Evolutionary conservation across 2,113 vertebrate genomes (phyloP), one percentile per base, ranked within the genome.

Genomic region (Psephotus haematonotus): DNA sequence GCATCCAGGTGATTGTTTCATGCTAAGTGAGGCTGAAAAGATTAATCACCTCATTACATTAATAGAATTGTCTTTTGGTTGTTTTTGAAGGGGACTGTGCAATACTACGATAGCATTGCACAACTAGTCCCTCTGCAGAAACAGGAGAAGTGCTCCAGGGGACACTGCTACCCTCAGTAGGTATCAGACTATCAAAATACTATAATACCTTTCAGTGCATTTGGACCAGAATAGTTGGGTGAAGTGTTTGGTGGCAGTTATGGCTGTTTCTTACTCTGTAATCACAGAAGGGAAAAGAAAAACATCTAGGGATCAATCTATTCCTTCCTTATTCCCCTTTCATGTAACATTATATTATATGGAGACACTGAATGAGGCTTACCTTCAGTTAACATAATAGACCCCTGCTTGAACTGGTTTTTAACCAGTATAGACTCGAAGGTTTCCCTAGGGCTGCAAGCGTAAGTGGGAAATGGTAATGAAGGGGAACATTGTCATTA

Each of bases 1-100:
- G 31, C 25, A 75, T 88, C 57, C 67, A 90, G 57, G 62, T 93
- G 92, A 53, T 94, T 91, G 49, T 92, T 93, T 80, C 69, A 81
- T 86, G 70, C 65, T 80, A 90, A 88, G 55, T 88, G 71, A 86
- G 71, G 59, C 81, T 90, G 67, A 94, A 90, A 75, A 77, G 90
- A 88, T 94, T 95, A 95, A 94, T 95, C 60, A 92, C 72, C 53
- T 94, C 92, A 94, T 95, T 92, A 85, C 0, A 0, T 84, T 95
- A 82, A 94, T 68, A 94, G 69, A 84, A 49, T 27, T 85, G 17
- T n/a, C 33, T 59, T 35, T 59, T 24, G 33, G 22, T 37, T 84
- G 53, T 70, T 93, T 82, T 74, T 35, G 59, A 88, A 90, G 49
- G 52, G 28, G 35, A 39, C 60, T 79, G 29, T 64, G 46, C 64